Percentiles rank a stretch among this genome's conserved stretches.
Evolutionary conservation across 1,140 invertebrate genomes (phyloP).

Genomic region (Platorchestia sp.): DNA sequence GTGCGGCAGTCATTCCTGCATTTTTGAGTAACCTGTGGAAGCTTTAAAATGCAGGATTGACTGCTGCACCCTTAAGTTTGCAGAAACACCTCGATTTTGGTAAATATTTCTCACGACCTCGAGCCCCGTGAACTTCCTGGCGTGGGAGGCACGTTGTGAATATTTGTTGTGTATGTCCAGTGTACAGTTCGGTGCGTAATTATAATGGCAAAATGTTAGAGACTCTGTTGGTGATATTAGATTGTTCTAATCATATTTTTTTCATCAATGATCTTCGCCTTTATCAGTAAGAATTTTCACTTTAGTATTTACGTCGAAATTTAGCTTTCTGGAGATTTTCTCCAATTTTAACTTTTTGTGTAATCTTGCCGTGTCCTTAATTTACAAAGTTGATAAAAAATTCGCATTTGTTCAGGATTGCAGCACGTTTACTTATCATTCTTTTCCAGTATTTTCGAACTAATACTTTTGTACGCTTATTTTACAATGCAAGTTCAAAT

Average conservation of each 20-base stretch:
- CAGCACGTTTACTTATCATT: background rate
- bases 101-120: background rate
- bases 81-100: conserved; percentile 1
- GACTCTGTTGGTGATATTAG: background rate
- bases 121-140: conserved; percentile 22
- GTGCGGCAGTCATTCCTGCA: no score
- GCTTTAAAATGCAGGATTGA: no score
- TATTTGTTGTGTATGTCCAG: background rate
- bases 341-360: background rate
- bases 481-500: background rate
- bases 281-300: background rate
- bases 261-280: background rate
- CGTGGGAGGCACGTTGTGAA: background rate
- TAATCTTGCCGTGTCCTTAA: background rate
- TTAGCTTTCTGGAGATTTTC: background rate
- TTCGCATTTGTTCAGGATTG: background rate
- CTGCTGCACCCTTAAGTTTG: no score
- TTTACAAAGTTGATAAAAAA: background rate
- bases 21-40: no score
- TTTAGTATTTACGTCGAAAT: background rate
- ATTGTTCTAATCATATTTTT: background rate
- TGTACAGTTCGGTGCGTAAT: background rate
- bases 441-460: background rate
- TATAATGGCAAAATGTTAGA: background rate
- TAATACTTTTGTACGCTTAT: background rate